A percentile compares a stretch with the other conserved stretches of the same genome.
These are phyloP conservation scores for Pampusana beccarii DNA, from an alignment of 2,113 vertebrate species.

Conservation along the genomic window DNA sequence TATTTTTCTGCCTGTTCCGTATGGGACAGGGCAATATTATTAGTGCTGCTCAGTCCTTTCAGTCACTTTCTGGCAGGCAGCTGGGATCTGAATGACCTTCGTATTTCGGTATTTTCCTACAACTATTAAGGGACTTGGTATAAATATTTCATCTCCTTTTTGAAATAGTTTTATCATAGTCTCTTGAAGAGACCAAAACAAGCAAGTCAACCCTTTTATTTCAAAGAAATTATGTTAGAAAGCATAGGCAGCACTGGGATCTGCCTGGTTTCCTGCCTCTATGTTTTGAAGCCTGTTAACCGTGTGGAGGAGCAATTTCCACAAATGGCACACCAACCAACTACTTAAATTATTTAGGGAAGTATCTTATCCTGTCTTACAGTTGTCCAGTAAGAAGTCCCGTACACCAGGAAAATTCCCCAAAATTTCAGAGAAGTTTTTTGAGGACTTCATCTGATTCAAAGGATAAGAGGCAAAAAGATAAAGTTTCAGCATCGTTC, in stretches of 20 bases:
- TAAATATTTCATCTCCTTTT: background rate
- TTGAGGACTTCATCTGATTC: background rate
- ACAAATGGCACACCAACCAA: background rate
- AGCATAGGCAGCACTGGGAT: background rate
- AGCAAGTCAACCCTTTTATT: background rate
- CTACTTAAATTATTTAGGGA: background rate
- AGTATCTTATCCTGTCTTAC: background rate
- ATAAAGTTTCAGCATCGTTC: background rate
- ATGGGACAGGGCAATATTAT: background rate
- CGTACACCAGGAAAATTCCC: background rate
- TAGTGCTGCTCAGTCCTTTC: background rate
- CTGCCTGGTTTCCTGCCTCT: background rate
- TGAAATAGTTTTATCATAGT: background rate
- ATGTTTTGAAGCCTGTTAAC: background rate
- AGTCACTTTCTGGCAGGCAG: background rate
- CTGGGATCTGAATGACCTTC: background rate
- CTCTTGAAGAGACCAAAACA: background rate
- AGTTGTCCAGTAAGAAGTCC: background rate
- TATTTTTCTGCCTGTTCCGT: background rate
- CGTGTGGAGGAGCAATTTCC: background rate
- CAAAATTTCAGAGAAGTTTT: background rate
- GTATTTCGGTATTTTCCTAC: background rate
- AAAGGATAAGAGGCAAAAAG: background rate
- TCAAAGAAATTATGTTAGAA: background rate
- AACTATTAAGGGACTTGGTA: background rate